A percentile compares a stretch with the other conserved stretches of the same genome.
Conservation (phyloP, 2,797 vertebrate genomes). For the Gymnothorax reevesii region DNA sequence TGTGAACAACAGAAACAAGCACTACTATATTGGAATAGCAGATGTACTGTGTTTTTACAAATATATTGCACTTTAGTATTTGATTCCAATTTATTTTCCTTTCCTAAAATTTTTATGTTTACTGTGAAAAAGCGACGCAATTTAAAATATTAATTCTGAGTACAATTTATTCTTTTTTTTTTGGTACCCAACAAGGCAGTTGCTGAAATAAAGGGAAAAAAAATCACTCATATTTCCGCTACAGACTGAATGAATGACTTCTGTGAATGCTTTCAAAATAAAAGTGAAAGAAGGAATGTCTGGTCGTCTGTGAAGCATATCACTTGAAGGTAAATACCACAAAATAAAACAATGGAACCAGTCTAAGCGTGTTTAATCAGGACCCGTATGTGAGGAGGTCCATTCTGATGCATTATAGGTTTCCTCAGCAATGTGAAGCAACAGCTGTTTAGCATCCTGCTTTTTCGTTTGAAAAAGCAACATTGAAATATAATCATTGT, state of each 20-base stretch:
- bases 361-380: too few relatives aligned
- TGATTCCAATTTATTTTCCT: not conserved
- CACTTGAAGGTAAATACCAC: too few relatives aligned
- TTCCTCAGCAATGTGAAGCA: too few relatives aligned
- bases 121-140: not conserved
- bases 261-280: not conserved
- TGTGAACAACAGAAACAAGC: not conserved
- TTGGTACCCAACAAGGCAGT: not conserved
- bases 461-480: too few relatives aligned
- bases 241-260: not conserved
- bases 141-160: not conserved
- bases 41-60: not conserved
- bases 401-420: too few relatives aligned
- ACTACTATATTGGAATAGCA: not conserved
- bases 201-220: not conserved
- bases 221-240: not conserved
- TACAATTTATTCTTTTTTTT: not conserved
- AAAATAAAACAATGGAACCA: too few relatives aligned
- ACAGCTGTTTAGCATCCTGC: too few relatives aligned
- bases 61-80: conserved; percentile 4
- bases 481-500: too few relatives aligned
- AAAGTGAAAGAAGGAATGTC: not conserved
- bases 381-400: too few relatives aligned
- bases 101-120: not conserved
- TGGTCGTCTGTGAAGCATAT: not conserved